Base-by-base conservation (phyloP, 2,797 vertebrate species). In the Anisognathus igniventris region DNA sequence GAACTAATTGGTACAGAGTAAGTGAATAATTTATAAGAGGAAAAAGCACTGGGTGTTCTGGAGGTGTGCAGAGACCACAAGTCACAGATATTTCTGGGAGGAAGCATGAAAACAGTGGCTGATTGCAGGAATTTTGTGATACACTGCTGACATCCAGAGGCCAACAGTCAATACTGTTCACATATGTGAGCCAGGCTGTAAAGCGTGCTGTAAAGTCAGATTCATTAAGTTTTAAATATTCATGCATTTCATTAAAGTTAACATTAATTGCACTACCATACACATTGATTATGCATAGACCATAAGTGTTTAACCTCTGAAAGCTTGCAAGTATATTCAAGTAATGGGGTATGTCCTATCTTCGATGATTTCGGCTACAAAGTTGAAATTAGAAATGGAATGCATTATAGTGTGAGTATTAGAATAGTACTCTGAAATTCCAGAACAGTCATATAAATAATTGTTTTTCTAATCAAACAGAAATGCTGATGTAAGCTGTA, bases 71-170 rank as follows among this genome's bases (percentile, higher is more conserved):
- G 95, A 95, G 96, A 97, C 90, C 89, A 93, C 71, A 94, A 97
- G 96, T 70, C 88, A 82, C 86, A 95, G 93, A 94, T 96, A 97
- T 96, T 97, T 97, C 95, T 95, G 84, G 92, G 96, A 96, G 83
- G 86, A 76, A 94, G 91, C 75, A 96, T 79, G 90, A 91, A 95
- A 97, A 95, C 93, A 94, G 89, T 2, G 4, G 65, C 82, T 71
- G 67, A 66, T 70, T 88, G 83, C 90, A 39, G 64, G 87, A 92
- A 95, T 97, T 95, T 90, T 27, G 56, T 97, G 98, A 98, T 96
- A 91, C 97, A 92, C 96, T 98, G 98, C 97, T 99, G 98, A 98
- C 99, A 99, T 98, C 99, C 98, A 97, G 98, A 98, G 99, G 98
- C 96, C 96, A 91, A 92, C 67, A 87, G 80, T 95, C 82, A 94